Evolutionary conservation across 2,888 invertebrate genomes (phyloP), one percentile per base, ranked within the genome.

Genomic region (Ormia ochracea): DNA sequence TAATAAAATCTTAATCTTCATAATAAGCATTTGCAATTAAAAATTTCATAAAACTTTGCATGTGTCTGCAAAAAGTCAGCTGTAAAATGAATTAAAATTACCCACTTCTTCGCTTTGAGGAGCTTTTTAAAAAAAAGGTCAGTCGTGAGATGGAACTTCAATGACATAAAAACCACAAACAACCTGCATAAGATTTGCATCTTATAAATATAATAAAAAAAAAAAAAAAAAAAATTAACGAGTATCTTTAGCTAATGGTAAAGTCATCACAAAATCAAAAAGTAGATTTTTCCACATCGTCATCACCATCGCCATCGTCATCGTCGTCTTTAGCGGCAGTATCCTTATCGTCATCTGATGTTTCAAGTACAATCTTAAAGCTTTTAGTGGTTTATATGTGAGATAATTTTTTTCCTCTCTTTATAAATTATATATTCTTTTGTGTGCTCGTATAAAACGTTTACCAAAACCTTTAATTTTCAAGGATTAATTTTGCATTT

Each of bases 391-490:
- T 61, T 66, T 54, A n/a, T 23, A 17, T 59, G 33, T 28, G 26
- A 10, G 6, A 10, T 7, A 10, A 5, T 26, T 19, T 59, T 31
- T 33, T 31, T 58, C 14, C 48, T n/a, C 41, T n/a, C n/a, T n/a
- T n/a, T n/a, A n/a, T n/a, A n/a, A n/a, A n/a, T n/a, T n/a, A 21
- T 28, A 52, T 41, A 41, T 26, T 21, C 38, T 21, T 68, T 76
- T 54, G 21, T 54, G 21, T n/a, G n/a, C n/a, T n/a, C n/a, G n/a
- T 19, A 38, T 21, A 38, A 65, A 76, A 70, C 58, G 52, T 75
- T 75, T 76, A 75, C 54, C 61, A 72, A 66, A n/a, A 72, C 72
- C 38, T 59, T 56, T 72, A 76, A 68, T 50, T 68, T 50, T 80
- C 70, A 80, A 75, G 72, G 66, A 76, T 72, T 66, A 43, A 26